Conservation (phyloP, 2,113 vertebrate species). For the Anolis carolinensis region DNA sequence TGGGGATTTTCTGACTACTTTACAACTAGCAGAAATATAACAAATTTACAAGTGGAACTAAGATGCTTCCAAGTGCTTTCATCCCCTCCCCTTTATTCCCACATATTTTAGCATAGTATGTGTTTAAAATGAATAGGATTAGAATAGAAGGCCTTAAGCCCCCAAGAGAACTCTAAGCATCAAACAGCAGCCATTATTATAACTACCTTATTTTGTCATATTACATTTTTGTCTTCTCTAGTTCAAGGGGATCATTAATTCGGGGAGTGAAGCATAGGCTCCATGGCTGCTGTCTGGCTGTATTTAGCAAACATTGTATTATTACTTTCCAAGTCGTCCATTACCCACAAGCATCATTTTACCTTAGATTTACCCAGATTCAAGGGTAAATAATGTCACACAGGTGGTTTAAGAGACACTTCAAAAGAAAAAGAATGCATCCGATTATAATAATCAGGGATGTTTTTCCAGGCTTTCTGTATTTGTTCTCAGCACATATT, state of each 20-base stretch:
- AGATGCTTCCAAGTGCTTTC: neutral
- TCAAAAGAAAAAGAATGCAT: neutral
- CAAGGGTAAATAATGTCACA: neutral
- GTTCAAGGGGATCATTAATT: slow-evolving; percentile 15
- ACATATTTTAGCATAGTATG: neutral
- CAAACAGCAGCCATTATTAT: neutral
- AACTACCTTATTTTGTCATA: neutral
- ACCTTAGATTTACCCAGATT: slow-evolving; percentile 10
- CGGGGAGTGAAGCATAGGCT: neutral
- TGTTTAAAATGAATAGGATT: neutral
- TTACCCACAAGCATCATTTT: neutral
- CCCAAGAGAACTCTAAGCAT: neutral
- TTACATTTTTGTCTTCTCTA: slow-evolving; percentile 11
- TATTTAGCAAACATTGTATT: slow-evolving; percentile 18
- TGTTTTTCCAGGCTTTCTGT: neutral
- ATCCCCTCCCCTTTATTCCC: neutral
- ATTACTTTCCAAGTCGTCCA: neutral
- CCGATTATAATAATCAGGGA: neutral
- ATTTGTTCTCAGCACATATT: neutral
- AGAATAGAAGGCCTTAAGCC: neutral
- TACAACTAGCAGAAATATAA: neutral
- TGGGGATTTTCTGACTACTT: neutral
- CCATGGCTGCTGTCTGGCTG: neutral
- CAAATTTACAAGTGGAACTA: neutral
- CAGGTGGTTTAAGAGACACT: neutral